Evolutionary conservation across 2,888 invertebrate species (phyloP), one percentile per base, ranked within the genome.

Genomic region (Lasioglossum zephyrum): DNA sequence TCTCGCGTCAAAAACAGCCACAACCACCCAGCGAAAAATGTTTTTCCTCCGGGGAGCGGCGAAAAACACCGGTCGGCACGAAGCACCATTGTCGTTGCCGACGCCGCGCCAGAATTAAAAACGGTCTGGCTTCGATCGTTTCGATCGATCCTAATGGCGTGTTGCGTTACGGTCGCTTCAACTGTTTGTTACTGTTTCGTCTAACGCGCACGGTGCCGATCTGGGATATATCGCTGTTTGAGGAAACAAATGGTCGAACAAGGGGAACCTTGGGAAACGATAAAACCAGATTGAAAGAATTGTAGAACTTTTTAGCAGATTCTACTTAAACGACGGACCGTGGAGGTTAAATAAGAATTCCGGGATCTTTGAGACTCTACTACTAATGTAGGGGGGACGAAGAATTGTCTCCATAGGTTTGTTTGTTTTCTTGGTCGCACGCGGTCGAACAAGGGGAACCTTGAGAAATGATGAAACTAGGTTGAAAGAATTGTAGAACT

Each of bases 1-100:
- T 73, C 22, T 49, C 31, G 47, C 77, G 22, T 75, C 47, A 60
- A 60, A 39, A 69, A 39, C 66, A 39, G 16, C 66, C 63, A 60
- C 60, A 31, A 16, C 31, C 18, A 31, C 22, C 22, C 63, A 31
- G 16, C 63, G 63, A 31, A 63, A 63, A 63, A 63, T 60, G 60
- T 60, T n/a, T 60, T 60, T 60, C 60, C 60, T 11, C 13, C 60
- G 53, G 22, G 8, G 53, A 53, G 26, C 60, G 60, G 26, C 60
- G 60, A 60, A 60, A 60, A 60, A 60, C 26, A 60, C 4, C 26
- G 60, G 57, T 22, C 57, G n/a, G n/a, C n/a, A n/a, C 57, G n/a
- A 57, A 57, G n/a, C 57, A 57, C 57, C 63, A 26, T 63, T 63
- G 31, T 63, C 63, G 31, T 31, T 31, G 63, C 13, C 63, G 31